A percentile compares a stretch with the other conserved stretches of the same genome.
phyloP scores from a whole-genome alignment of 2,888 invertebrate genomes.

The Baccha elongata region DNA sequence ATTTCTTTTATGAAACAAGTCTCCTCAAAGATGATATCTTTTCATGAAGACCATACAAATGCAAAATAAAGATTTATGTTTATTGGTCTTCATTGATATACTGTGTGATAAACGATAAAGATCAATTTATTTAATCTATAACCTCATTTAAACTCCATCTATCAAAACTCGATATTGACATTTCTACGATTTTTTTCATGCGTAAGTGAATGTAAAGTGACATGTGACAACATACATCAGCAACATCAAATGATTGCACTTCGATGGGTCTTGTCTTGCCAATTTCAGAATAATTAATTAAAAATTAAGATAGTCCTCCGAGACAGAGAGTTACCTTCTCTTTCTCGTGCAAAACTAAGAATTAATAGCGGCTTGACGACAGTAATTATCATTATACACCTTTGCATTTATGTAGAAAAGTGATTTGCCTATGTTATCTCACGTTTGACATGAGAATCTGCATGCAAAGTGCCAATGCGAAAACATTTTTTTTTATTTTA shows the following conservation, averaged over 20 bases:
- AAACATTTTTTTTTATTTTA: neutral
- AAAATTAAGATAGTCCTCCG: neutral
- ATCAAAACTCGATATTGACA: too few species aligned
- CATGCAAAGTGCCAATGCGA: too few species aligned
- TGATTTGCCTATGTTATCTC: neutral
- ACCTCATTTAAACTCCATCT: neutral
- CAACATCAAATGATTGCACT: neutral
- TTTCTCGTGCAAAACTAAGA: neutral
- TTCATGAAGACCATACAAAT: too few species aligned
- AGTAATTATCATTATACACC: neutral
- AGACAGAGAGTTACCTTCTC: neutral
- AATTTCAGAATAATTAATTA: slow-evolving; percentile 14
- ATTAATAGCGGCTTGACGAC: neutral
- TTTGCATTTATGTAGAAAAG: neutral
- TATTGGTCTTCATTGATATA: too few species aligned
- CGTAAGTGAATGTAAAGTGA: neutral
- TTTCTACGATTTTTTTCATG: neutral
- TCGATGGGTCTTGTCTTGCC: slow-evolving; percentile 11
- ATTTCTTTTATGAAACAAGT: too few species aligned
- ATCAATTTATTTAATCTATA: neutral
- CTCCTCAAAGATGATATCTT: too few species aligned
- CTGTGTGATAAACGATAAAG: too few species aligned
- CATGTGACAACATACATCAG: neutral
- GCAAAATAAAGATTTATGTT: too few species aligned
- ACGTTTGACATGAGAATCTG: neutral